phyloP scores from a whole-genome alignment of 92 coral and sea anemone genomes.

The Blastomussa wellsi region DNA sequence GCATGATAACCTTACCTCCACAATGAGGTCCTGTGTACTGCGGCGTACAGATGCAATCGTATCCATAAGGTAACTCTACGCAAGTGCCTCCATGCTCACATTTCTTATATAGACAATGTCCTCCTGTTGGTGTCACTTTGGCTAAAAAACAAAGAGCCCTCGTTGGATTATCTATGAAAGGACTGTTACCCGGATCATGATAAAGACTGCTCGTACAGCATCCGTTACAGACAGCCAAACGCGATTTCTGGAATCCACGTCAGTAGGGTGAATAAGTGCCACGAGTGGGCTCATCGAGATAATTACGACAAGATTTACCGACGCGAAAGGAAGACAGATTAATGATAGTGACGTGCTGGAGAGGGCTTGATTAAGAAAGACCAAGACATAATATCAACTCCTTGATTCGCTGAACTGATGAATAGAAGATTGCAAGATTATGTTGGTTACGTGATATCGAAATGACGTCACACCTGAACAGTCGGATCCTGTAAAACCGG shows the following conservation, averaged over 20 bases:
- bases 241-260: neutral
- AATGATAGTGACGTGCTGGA: neutral
- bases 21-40: slow-evolving; percentile 95
- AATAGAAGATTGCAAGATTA: neutral
- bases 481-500: slow-evolving; percentile 78
- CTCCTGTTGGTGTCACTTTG: slow-evolving; percentile 22
- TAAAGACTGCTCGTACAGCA: too few species aligned
- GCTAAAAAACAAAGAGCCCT: neutral
- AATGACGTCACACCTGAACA: slow-evolving; percentile 78
- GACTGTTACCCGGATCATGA: too few species aligned
- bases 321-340: neutral
- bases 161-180: too few species aligned
- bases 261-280: neutral
- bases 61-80: slow-evolving; percentile 57
- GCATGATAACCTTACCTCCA: slow-evolving; percentile 82
- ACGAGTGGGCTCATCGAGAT: neutral
- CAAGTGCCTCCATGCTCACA: slow-evolving; percentile 86
- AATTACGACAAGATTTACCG: neutral
- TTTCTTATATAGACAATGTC: slow-evolving; percentile 47
- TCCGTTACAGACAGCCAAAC: neutral
- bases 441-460: neutral
- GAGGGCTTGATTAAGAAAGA: neutral
- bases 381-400: neutral
- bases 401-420: neutral
- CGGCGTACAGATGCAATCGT: slow-evolving; percentile 79